Evolutionary conservation across 1,140 invertebrate species (phyloP), one percentile per base, ranked within the genome.

Genomic region (Drosophila pallidifrons): DNA sequence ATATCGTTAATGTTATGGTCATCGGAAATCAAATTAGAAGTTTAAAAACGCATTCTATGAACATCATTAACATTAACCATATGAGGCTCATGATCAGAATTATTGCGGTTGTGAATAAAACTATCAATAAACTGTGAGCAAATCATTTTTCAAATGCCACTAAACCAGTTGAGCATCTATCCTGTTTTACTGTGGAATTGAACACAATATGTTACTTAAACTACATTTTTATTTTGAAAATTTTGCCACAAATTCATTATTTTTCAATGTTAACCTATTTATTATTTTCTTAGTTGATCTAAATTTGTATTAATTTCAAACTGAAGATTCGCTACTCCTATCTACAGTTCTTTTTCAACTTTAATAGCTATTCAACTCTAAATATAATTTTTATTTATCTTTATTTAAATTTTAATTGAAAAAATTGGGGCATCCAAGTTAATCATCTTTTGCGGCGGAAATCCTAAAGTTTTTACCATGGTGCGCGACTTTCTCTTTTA

Each of bases 401-500:
- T 38, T 38, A 30, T n/a, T 7, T 1, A 5, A 52, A 30, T 0
- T 25, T 25, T 4, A 0, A 25, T 25, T 25, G 0, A 4, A 25
- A 25, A 25, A 25, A 25, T 25, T 25, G 20, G 3, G 20, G 20
- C 20, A 3, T 25, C 20, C 20, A 25, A 52, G 25, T 52, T 28
- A 1, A 11, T 46, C 20, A 55, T 51, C 8, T 49, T 51, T 25
- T 8, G 13, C 38, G 1, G 5, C 28, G 38, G 28, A 57, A 67
- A 54, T 52, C n/a, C 15, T 1, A 13, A 38, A 51, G 15, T n/a
- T 5, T 38, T 11, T 49, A 10, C 71, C 71, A 75, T 47, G 55
- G 65, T 75, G 67, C 70, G 43, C 52, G 28, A 32, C 78, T 81
- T 85, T 85, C 78, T 86, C 77, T 85, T 85, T 75, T 68, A 32